phyloP scores from a whole-genome alignment of 2,113 vertebrate species.

The Cyprinodon brontotheroides region DNA sequence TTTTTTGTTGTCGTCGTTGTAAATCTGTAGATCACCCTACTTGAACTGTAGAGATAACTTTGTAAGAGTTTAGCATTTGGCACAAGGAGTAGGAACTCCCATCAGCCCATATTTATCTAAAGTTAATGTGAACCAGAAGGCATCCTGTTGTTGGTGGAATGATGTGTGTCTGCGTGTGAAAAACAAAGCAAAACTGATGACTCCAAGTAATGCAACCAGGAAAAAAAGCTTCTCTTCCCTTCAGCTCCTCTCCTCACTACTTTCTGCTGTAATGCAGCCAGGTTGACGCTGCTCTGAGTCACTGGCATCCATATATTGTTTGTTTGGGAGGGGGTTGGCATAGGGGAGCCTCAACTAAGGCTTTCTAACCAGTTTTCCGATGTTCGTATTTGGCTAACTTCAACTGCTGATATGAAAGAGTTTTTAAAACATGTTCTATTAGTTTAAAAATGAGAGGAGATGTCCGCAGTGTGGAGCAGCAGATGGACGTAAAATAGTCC shows the following conservation, averaged over 20 bases:
- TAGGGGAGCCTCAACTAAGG: too few relatives aligned
- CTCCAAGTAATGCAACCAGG: constrained; percentile 81
- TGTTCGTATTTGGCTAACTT: too few relatives aligned
- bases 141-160: constrained; percentile 18
- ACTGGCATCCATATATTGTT: constrained; percentile 33
- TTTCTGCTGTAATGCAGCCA: constrained; percentile 86
- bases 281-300: constrained; percentile 70
- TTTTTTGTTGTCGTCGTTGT: constrained; percentile 31
- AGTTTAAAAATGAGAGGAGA: too few relatives aligned
- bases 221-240: constrained; percentile 61
- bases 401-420: too few relatives aligned
- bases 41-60: constrained; percentile 62
- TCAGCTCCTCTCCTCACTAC: constrained; percentile 84
- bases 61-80: constrained; percentile 45
- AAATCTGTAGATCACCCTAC: constrained; percentile 59
- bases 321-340: constrained; percentile 2
- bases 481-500: too few relatives aligned
- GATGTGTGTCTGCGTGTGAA: constrained; percentile 31
- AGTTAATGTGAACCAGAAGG: constrained; percentile 54
- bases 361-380: too few relatives aligned
- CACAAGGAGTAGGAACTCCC: constrained; percentile 33
- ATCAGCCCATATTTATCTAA: constrained; percentile 11
- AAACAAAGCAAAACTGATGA: constrained; percentile 78
- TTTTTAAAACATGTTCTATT: too few relatives aligned
- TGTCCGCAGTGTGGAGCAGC: too few relatives aligned